Evolutionary conservation across 1,140 invertebrate species (phyloP), one percentile per base, ranked within the genome.

Genomic region (Anastrepha ludens): DNA sequence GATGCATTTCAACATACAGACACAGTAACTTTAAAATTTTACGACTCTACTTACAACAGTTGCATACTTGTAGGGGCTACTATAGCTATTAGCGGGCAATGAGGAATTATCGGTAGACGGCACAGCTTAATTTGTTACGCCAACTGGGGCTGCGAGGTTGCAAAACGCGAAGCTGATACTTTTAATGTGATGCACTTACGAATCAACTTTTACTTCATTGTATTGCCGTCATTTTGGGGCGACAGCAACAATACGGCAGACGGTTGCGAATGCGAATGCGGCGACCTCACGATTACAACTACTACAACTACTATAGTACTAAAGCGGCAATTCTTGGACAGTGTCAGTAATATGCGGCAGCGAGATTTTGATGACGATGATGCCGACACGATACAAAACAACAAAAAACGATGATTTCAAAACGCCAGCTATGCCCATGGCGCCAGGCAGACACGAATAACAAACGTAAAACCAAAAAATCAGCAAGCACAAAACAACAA

Each of bases 251-350:
- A 74, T 74, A 74, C 70, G 41, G 70, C 70, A 17, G 44, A 47
- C 44, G 47, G 39, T 47, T 74, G n/a, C 70, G 70, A 47, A 74
- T 74, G 70, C 44, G 70, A 44, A 74, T 44, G 70, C 70, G 70
- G 17, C 44, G 44, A 74, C 70, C 47, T 74, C 41, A 44, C 39
- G 70, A 47, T 74, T 74, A 74, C 70, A 74, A 74, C 70, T 74
- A 74, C 70, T 74, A 74, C 44, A 74, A 74, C 41, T 74, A 74
- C 70, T 74, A 74, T 74, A 47, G 70, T 44, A 17, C 44, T n/a
- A 44, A 13, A 17, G 44, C 47, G 20, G 70, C 39, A 29, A 41
- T 74, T 13, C 70, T 74, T 74, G 70, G 70, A 9, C 44, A 4
- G 29, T 74, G 44, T 29, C 44, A 74, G 15, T 74, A 47, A 74